phyloP scores from a whole-genome alignment of 2,888 invertebrate species.

The Neocrepidodera transversa region DNA sequence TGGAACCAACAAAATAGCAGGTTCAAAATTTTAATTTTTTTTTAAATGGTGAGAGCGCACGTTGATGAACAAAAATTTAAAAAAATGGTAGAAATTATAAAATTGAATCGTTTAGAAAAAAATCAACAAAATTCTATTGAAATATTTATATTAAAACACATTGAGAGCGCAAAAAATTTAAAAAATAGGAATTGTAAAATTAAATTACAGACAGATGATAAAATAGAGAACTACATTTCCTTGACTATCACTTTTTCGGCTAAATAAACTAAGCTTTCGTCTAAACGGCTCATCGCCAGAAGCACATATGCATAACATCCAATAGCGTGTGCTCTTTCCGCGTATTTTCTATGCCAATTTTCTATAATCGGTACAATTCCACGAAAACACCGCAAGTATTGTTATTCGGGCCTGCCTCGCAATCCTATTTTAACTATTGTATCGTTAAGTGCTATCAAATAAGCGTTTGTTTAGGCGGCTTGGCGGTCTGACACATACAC shows the following conservation, averaged over 20 bases:
- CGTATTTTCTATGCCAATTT: constrained; percentile 24
- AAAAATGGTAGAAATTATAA: too few species aligned
- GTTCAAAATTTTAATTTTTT: too few species aligned
- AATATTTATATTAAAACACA: too few species aligned
- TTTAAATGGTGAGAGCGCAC: too few species aligned
- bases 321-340: constrained; percentile 18
- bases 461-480: constrained; percentile 1
- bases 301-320: constrained; percentile 8
- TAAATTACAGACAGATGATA: too few species aligned
- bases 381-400: not conserved
- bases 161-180: not conserved
- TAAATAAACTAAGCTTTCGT: constrained; percentile 6
- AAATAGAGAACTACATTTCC: not conserved
- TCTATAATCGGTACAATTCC: not conserved
- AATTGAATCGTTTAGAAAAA: too few species aligned
- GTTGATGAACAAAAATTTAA: too few species aligned
- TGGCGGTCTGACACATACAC: too few species aligned
- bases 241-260: constrained; percentile 2
- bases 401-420: not conserved
- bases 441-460: constrained; percentile 21
- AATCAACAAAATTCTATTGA: too few species aligned
- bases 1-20: too few species aligned
- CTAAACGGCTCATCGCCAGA: not conserved
- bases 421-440: constrained; percentile 9
- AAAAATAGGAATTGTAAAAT: too few species aligned